Base-by-base conservation (phyloP, 1,140 invertebrate genomes). In the Trypoxylus dichotomus region DNA sequence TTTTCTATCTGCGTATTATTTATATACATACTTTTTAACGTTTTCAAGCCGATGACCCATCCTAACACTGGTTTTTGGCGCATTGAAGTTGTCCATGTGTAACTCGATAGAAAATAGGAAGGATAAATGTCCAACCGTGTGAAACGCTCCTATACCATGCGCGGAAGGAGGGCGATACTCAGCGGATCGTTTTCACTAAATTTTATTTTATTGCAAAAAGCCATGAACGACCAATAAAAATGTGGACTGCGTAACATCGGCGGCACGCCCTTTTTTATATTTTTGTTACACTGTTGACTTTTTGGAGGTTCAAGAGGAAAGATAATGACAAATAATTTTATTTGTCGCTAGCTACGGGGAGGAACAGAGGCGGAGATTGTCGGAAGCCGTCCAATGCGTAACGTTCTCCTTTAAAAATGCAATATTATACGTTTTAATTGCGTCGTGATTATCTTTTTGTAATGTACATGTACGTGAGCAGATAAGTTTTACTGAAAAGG, bases 181-280 rank as follows among this genome's bases (percentile, higher is more conserved):
- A 27, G 27, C 24, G 60, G 27, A 27, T 29, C 24, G 60, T 68
- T 68, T 68, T 68, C 60, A 15, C 24, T 68, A 68, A 68, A 68
- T 27, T 68, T n/a, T 68, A 68, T 68, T 68, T 68, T 68, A 68
- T 68, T 68, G 60, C 60, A 68, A 68, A 68, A 68, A 68, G 24
- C 27, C 24, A 68, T 11, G 60, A 29, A 29, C 60, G 27, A 29
- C 60, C 60, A 68, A 68, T 68, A 68, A 68, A 68, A 68, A 68
- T 68, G 60, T 54, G 60, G 60, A 68, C 15, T 68, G 21, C 24
- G 60, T 68, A 29, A 68, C 60, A 68, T 68, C 24, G 24, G 60
- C 60, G 60, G 21, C 24, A 25, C 60, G 60, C 60, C 60, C 24
- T 68, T 68, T 68, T 11, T 68, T 68, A 68, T 68, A 27, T 54